Percentiles rank a stretch among this genome's conserved stretches.
Evolutionary conservation across 2,113 vertebrate genomes (phyloP).

Genomic region (Rhinichthys klamathensis): DNA sequence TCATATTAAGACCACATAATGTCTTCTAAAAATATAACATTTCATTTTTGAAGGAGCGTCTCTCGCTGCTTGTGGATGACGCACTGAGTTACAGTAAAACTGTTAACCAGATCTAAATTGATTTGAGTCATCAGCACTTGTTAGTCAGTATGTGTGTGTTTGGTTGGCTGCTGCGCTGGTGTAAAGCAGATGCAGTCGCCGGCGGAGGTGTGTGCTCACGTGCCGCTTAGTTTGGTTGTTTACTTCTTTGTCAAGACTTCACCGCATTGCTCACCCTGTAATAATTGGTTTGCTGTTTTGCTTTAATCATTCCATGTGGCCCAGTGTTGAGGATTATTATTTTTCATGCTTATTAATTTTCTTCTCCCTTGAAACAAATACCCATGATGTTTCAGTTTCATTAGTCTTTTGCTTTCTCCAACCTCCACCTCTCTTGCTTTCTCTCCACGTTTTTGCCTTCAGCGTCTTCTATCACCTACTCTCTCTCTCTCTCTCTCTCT

Average conservation of each 20-base stretch:
- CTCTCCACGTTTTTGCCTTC: neutral
- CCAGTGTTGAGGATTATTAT: conserved; percentile 64
- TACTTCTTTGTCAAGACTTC: conserved; percentile 55
- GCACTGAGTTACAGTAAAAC: conserved; percentile 22
- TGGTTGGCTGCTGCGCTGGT: neutral
- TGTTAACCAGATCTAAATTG: conserved; percentile 35
- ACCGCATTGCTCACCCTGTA: conserved; percentile 35
- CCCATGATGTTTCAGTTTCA: conserved; percentile 61
- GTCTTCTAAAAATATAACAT: neutral
- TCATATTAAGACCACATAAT: neutral
- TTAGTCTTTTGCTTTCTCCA: conserved; percentile 47
- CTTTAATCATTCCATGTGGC: conserved; percentile 64
- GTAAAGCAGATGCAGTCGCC: conserved; percentile 43
- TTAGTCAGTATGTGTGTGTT: conserved; percentile 14
- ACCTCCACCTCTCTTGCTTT: neutral
- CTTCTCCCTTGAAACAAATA: conserved; percentile 68
- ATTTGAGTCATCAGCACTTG: conserved; percentile 33
- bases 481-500: neutral
- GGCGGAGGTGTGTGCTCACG: conserved; percentile 49
- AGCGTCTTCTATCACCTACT: conserved; percentile 9
- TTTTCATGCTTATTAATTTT: conserved; percentile 70
- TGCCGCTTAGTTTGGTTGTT: conserved; percentile 57
- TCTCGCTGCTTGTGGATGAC: neutral
- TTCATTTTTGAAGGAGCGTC: neutral
- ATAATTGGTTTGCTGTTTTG: conserved; percentile 63